phyloP scores from a whole-genome alignment of 1,140 invertebrate species.

The Drosophila takahashii region DNA sequence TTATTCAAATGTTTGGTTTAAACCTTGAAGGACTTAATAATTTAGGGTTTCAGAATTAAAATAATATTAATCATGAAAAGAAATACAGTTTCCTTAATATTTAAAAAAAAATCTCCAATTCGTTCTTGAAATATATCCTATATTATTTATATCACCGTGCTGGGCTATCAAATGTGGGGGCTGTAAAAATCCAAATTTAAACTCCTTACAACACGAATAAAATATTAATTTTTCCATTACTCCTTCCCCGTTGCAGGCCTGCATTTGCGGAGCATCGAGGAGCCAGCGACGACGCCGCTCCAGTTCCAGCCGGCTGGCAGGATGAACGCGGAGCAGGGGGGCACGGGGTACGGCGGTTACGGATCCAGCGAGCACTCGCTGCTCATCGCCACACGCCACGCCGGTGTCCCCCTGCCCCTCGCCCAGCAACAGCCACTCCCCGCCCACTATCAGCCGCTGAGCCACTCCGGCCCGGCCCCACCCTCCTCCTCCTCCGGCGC shows the following conservation, averaged over 20 bases:
- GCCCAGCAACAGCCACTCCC: conserved; percentile 76
- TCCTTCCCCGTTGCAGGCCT: conserved; percentile 87
- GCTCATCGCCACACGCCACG: conserved; percentile 84
- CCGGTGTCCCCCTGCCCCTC: conserved; percentile 85
- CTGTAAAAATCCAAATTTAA: conserved; percentile 21
- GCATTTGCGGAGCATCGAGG: conserved; percentile 92
- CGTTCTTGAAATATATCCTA: not conserved
- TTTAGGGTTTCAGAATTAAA: no score
- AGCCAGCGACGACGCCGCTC: conserved; percentile 85
- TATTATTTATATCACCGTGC: not conserved
- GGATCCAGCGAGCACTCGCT: conserved; percentile 77
- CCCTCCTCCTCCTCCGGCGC: conserved; percentile 14
- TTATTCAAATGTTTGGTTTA: no score
- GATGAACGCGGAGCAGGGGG: conserved; percentile 89
- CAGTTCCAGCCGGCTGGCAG: conserved; percentile 76
- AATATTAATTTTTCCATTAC: conserved; percentile 42
- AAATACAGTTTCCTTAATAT: no score
- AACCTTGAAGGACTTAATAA: no score
- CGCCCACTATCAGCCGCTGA: conserved; percentile 68
- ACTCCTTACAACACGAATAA: conserved; percentile 22
- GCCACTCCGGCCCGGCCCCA: conserved; percentile 61
- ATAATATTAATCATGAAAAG: no score
- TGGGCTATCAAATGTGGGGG: not conserved
- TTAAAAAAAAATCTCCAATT: no score
- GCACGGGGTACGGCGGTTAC: conserved; percentile 85